Percentiles rank a stretch among this genome's conserved stretches.
Evolutionary conservation across 1,140 invertebrate species (phyloP).

Genomic region (Leptopilina boulardi): DNA sequence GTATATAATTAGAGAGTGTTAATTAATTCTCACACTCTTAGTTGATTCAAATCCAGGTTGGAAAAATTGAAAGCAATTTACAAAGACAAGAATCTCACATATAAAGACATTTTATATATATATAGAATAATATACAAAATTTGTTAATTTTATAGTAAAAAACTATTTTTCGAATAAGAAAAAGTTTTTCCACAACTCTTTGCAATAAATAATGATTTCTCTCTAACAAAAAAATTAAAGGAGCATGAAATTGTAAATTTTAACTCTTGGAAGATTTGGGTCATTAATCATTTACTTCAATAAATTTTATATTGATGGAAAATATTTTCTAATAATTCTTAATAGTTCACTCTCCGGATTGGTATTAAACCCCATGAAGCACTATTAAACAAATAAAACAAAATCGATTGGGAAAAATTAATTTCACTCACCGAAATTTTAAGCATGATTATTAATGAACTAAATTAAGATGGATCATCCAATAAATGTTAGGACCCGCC

Average conservation of each 20-base stretch:
- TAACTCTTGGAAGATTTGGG: too few relatives aligned
- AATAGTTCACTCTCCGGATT: neutral
- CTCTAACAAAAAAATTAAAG: too few relatives aligned
- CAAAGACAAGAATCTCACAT: too few relatives aligned
- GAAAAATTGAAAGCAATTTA: neutral
- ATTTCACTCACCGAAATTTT: slow-evolving; percentile 55
- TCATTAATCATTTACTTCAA: too few relatives aligned
- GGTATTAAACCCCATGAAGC: neutral
- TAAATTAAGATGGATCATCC: slow-evolving; percentile 13
- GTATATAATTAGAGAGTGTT: neutral
- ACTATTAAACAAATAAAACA: neutral
- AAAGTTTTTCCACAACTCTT: too few relatives aligned
- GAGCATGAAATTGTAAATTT: too few relatives aligned
- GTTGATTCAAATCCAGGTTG: neutral
- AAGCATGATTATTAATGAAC: slow-evolving; percentile 52
- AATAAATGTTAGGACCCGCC: slow-evolving; percentile 46
- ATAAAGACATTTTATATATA: too few relatives aligned
- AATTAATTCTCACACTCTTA: neutral
- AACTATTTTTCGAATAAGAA: too few relatives aligned
- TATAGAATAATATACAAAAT: too few relatives aligned
- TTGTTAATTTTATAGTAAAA: too few relatives aligned
- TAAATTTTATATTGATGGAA: too few relatives aligned
- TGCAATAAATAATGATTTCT: too few relatives aligned
- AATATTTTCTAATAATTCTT: neutral
- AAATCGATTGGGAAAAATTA: neutral